phyloP scores from a whole-genome alignment of 2,888 invertebrate genomes.

The Petrolisthes cinctipes region DNA sequence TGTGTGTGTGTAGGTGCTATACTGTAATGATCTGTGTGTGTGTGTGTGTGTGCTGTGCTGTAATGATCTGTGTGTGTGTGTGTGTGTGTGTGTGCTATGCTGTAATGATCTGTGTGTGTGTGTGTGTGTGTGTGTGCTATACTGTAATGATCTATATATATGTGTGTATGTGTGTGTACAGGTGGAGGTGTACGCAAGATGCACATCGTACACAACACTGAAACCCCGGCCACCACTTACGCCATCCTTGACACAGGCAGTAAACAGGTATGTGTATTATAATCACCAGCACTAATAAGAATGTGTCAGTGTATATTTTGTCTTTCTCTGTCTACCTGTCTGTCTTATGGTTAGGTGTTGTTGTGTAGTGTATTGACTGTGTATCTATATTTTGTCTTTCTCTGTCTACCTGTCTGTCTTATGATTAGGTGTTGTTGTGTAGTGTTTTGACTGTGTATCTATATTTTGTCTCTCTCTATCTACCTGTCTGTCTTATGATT shows the following conservation, averaged over 20 bases:
- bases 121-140: too few relatives aligned
- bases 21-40: too few relatives aligned
- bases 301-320: background rate
- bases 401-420: background rate
- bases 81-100: background rate
- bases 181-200: constrained; percentile 78
- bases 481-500: background rate
- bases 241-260: constrained; percentile 80
- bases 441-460: too few relatives aligned
- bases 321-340: background rate
- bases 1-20: too few relatives aligned
- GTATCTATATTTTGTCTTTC: background rate
- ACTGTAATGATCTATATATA: too few relatives aligned
- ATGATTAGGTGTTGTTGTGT: too few relatives aligned
- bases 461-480: background rate
- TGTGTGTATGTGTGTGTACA: constrained; percentile 17
- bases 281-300: background rate
- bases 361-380: background rate
- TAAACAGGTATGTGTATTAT: constrained; percentile 51
- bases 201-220: constrained; percentile 94
- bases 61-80: background rate
- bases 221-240: constrained; percentile 94
- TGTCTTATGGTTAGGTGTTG: background rate
- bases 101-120: too few relatives aligned
- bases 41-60: too few relatives aligned